phyloP scores from a whole-genome alignment of 2,113 vertebrate species.

The Spheniscus mendiculus region DNA sequence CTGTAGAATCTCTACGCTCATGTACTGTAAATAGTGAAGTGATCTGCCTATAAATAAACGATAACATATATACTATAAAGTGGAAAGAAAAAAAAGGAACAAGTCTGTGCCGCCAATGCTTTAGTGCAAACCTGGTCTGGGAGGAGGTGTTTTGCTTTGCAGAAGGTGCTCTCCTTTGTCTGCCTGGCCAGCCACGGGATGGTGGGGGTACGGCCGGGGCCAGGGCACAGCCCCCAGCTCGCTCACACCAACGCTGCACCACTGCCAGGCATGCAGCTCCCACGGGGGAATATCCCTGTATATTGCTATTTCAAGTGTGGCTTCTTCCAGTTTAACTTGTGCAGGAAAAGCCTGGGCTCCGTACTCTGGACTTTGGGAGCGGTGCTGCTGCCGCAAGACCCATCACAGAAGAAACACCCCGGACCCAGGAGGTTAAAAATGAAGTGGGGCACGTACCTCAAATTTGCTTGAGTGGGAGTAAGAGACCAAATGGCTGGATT shows the following conservation, averaged over 20 bases:
- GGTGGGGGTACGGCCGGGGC: accelerated
- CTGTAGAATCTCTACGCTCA: constrained; percentile 99
- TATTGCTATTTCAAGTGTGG: not conserved
- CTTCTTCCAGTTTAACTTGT: not conserved
- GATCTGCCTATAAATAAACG: constrained; percentile 96
- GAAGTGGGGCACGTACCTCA: not conserved
- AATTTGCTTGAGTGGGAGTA: not conserved
- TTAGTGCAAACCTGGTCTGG: not conserved
- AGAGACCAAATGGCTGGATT: not conserved
- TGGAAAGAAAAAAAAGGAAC: constrained; percentile 61
- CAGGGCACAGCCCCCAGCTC: not conserved
- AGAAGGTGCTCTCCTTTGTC: not conserved
- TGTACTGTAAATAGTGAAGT: constrained; percentile 98
- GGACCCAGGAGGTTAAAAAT: not conserved
- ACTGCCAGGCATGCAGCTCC: not conserved
- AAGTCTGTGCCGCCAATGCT: constrained; percentile 1
- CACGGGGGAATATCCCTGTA: not conserved
- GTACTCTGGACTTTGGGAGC: accelerated
- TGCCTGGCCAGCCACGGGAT: not conserved
- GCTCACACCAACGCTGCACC: accelerated
- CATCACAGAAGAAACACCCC: not conserved
- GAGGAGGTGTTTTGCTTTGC: not conserved
- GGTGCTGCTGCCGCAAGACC: accelerated
- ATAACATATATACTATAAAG: constrained; percentile 81
- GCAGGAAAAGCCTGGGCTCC: not conserved